Evolutionary conservation across 2,113 vertebrate genomes (phyloP).

Genomic region (Notarius lentiginosus): DNA sequence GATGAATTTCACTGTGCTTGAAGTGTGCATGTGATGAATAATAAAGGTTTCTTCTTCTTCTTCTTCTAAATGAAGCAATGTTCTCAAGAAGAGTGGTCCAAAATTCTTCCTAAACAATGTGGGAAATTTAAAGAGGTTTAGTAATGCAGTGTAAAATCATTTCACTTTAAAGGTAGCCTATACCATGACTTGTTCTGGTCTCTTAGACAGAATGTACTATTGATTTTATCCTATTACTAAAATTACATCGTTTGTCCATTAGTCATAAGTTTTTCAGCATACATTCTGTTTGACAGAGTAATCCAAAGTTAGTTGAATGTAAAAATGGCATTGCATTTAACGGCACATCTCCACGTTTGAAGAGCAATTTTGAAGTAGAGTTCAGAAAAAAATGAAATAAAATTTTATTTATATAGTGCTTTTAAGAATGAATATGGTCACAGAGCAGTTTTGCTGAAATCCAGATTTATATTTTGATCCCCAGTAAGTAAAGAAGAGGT

Average conservation of each 20-base stretch:
- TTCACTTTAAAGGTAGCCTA: no score
- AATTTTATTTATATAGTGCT: background rate
- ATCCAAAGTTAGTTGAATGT: background rate
- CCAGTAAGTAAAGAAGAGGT: no score
- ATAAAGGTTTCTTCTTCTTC: no score
- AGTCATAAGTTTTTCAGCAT: background rate
- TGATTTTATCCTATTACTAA: background rate
- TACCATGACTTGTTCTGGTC: no score
- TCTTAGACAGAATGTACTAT: background rate
- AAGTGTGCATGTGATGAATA: no score
- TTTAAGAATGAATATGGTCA: background rate
- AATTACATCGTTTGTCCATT: background rate
- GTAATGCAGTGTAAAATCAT: no score
- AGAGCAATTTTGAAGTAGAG: background rate
- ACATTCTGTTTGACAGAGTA: background rate
- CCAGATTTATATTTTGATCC: no score
- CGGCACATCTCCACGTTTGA: background rate
- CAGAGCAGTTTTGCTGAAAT: background rate
- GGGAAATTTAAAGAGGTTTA: no score
- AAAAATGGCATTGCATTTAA: background rate
- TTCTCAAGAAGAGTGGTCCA: no score
- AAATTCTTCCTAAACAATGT: no score
- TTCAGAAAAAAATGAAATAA: background rate
- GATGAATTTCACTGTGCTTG: no score
- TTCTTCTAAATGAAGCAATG: no score